A percentile compares a stretch with the other conserved stretches of the same genome.
These are phyloP conservation scores for Perccottus glenii DNA, from an alignment of 2,113 vertebrate genomes.

Conservation along the genomic window DNA sequence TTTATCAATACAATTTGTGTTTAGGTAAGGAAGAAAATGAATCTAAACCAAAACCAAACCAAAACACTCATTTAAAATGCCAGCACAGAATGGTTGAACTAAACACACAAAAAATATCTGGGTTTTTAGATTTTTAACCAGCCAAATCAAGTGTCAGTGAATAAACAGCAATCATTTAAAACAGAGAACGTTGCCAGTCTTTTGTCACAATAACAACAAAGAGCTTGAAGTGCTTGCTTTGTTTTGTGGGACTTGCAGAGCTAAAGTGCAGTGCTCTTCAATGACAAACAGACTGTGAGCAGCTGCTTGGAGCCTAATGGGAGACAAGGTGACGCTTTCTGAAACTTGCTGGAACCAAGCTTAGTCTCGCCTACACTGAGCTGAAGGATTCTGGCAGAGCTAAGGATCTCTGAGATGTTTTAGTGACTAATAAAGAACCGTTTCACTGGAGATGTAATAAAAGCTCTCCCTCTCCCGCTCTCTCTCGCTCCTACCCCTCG, in stretches of 20 bases:
- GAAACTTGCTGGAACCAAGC: constrained; percentile 7
- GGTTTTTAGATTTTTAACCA: background rate
- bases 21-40: too few relatives aligned
- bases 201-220: constrained; percentile 9
- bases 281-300: constrained; percentile 27
- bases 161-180: background rate
- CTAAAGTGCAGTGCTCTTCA: constrained; percentile 27
- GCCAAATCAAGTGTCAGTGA: background rate
- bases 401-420: constrained; percentile 18
- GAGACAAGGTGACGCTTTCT: constrained; percentile 33
- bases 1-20: too few relatives aligned
- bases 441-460: constrained; percentile 19
- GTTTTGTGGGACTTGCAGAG: background rate
- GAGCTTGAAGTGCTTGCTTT: constrained; percentile 3
- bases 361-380: background rate
- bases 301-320: constrained; percentile 21
- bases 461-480: constrained; percentile 19
- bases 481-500: constrained; percentile 24
- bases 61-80: too few relatives aligned
- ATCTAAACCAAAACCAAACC: too few relatives aligned
- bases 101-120: too few relatives aligned
- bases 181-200: constrained; percentile 2
- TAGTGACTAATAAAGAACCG: constrained; percentile 24
- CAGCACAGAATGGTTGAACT: too few relatives aligned
- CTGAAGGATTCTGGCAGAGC: constrained; percentile 2